Base-by-base conservation (phyloP, 2,888 invertebrate genomes). In the Brassicogethes aeneus region DNA sequence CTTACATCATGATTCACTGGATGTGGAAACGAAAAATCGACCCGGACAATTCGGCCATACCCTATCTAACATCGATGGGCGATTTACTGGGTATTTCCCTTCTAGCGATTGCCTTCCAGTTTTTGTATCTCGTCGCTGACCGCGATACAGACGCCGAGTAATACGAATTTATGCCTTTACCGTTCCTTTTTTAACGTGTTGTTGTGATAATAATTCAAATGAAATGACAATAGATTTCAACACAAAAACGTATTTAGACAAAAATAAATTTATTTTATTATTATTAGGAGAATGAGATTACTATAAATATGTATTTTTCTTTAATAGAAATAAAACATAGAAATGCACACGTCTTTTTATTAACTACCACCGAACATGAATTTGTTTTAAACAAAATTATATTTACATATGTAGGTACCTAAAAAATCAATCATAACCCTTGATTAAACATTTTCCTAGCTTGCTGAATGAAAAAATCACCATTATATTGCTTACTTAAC, bases 11-110 rank as follows among this genome's bases (percentile, higher is more conserved):
- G 62, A 67, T 66, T 40, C 66, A 67, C 43, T 82, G 80, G 75
- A 84, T 90, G 81, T 92, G 92, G 92, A 75, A 73, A 44, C 69
- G 76, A 49, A 83, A 83, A 44, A 82, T 86, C 60, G 84, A 86
- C 64, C 85, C 85, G 2, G 85, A 85, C 65, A 85, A 83, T 58
- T 80, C 80, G 34, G 82, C 84, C 46, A 85, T 85, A 56, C 85
- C 85, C 14, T 84, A 85, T 63, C 66, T 86, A 52, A 85, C 85
- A 8, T 81, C 86, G 3, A 71, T 85, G 54, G 87, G 87, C 16
- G 88, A 88, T 66, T 72, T 88, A 12, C 68, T 86, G 16, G 87
- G 87, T 30, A 85, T 85, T 48, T 76, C 75, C 39, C 68, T 81
- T 38, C 66, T 81, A 44, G 78, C 77, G 15, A 69, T 78, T 44